Percentiles rank a stretch among this genome's conserved stretches.
Conservation (phyloP, 1,140 invertebrate genomes). For the Orchestia grillus region DNA sequence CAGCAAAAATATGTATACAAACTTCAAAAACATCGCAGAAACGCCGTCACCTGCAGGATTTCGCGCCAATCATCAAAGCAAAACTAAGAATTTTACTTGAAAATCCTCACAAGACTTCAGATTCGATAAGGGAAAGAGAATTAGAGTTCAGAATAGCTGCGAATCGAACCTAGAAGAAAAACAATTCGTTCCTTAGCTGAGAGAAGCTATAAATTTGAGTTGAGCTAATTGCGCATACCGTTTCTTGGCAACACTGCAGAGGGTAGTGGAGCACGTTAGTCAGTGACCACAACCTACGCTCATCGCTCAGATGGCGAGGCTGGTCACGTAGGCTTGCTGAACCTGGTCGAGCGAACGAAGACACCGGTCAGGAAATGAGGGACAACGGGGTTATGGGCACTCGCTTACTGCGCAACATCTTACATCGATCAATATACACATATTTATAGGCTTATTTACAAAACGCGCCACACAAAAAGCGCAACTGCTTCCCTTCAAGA, state of each 20-base stretch:
- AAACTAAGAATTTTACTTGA: background rate
- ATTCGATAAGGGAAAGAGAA: background rate
- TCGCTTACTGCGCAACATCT: conserved; percentile 41
- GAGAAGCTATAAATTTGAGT: background rate
- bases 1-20: background rate
- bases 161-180: background rate
- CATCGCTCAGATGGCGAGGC: background rate
- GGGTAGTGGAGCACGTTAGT: background rate
- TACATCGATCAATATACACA: conserved; percentile 51
- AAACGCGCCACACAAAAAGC: conserved; percentile 14
- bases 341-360: background rate
- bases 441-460: conserved; percentile 54
- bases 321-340: background rate
- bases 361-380: background rate
- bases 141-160: background rate
- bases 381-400: background rate
- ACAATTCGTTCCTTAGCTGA: background rate
- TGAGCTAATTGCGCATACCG: background rate
- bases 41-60: background rate
- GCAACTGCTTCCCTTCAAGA: conserved; percentile 15
- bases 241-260: background rate
- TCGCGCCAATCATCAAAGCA: background rate
- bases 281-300: background rate
- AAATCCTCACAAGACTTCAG: background rate
- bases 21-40: background rate